Conservation (phyloP, 2,888 invertebrate genomes). For the Rhimphoctona megacephalus region DNA sequence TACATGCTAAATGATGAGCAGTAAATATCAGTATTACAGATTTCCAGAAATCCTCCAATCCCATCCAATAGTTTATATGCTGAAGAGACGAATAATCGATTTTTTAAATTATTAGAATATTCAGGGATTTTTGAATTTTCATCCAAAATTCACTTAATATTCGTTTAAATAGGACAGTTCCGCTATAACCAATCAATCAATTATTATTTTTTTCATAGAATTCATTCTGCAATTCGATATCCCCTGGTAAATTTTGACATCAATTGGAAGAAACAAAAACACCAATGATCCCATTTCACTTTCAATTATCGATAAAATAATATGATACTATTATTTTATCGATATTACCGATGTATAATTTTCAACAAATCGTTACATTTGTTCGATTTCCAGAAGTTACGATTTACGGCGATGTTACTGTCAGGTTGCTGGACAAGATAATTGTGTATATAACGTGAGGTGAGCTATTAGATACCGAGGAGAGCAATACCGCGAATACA, state of each 20-base stretch:
- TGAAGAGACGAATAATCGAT: neutral
- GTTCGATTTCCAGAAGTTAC: neutral
- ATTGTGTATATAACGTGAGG: neutral
- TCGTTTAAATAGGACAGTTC: no score
- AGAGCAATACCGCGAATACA: constrained; percentile 40
- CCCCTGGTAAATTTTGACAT: neutral
- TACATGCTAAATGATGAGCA: constrained; percentile 21
- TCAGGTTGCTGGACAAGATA: constrained; percentile 2
- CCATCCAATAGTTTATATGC: neutral
- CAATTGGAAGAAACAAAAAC: neutral
- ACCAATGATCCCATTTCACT: neutral
- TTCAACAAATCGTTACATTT: constrained; percentile 4
- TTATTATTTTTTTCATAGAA: neutral
- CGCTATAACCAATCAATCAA: neutral
- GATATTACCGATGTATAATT: neutral
- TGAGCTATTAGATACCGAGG: constrained; percentile 30
- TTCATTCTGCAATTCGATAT: neutral
- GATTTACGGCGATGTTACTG: neutral
- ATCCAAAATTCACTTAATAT: no score
- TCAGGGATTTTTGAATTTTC: neutral
- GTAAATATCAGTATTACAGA: constrained; percentile 19
- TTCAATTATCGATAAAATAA: neutral
- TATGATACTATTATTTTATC: neutral
- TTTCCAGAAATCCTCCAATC: neutral
- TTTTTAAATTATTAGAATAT: neutral